Evolutionary conservation across 2,888 invertebrate species (phyloP).

Genomic region (Drosophila anceps): DNA sequence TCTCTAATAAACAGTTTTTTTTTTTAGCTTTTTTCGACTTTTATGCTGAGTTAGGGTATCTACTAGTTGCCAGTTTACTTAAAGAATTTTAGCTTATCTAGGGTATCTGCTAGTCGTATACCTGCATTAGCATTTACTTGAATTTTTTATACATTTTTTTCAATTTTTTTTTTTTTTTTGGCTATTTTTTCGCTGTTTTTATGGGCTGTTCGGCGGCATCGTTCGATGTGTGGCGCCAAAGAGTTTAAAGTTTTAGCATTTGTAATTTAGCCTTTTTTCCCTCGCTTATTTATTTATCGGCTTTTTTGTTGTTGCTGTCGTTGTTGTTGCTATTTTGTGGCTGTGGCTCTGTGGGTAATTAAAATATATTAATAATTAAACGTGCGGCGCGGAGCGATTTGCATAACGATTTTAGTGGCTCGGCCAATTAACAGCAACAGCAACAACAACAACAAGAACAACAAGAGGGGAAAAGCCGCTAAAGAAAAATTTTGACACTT

Average conservation of each 20-base stretch:
- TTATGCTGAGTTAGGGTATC: no score
- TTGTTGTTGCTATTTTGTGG: slow-evolving; percentile 2
- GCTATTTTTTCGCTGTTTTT: slow-evolving; percentile 41
- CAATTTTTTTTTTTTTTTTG: slow-evolving; percentile 12
- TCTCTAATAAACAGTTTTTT: neutral
- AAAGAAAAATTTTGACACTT: slow-evolving; percentile 71
- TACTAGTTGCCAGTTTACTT: neutral
- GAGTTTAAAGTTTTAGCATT: slow-evolving; percentile 76
- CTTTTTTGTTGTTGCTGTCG: neutral
- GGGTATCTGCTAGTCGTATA: slow-evolving; percentile 5
- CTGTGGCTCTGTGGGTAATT: slow-evolving; percentile 51
- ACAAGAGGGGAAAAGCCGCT: slow-evolving; percentile 15
- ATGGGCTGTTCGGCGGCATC: slow-evolving; percentile 44
- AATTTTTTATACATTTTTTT: neutral
- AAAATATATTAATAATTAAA: slow-evolving; percentile 81
- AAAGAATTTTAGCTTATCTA: neutral
- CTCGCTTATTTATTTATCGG: slow-evolving; percentile 12
- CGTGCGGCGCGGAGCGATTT: slow-evolving; percentile 56
- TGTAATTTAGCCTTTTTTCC: slow-evolving; percentile 58
- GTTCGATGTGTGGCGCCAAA: slow-evolving; percentile 74
- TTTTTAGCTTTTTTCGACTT: no score
- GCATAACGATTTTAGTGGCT: slow-evolving; percentile 53
- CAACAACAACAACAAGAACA: slow-evolving; percentile 20
- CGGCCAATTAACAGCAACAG: slow-evolving; percentile 65
- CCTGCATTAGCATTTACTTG: neutral